These are phyloP conservation scores for Mythimna impura DNA, from an alignment of 2,888 invertebrate species.

Conservation along the genomic window DNA sequence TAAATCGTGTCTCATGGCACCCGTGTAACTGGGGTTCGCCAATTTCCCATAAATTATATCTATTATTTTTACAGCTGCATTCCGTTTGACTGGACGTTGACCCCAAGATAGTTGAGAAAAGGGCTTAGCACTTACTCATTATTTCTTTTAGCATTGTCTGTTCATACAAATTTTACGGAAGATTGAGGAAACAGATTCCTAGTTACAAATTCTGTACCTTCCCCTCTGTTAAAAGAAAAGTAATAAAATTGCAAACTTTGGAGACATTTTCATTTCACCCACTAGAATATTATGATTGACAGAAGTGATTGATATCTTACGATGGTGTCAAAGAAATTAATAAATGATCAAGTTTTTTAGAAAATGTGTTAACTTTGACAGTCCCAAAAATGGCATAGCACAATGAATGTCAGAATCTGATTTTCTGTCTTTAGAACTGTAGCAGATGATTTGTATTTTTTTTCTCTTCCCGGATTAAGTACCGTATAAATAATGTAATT, in stretches of 20 bases:
- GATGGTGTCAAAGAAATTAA: not conserved
- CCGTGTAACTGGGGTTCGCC: not conserved
- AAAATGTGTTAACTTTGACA: not conserved
- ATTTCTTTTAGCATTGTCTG: not conserved
- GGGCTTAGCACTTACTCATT: not conserved
- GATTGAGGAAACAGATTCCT: not conserved
- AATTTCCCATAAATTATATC: not conserved
- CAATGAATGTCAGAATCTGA: not conserved
- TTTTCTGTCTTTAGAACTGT: not conserved
- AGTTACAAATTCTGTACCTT: not conserved
- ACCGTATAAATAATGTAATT: too few relatives aligned
- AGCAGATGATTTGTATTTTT: too few relatives aligned
- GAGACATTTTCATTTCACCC: not conserved
- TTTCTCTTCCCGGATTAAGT: too few relatives aligned
- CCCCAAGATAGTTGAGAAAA: not conserved
- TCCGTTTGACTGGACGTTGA: not conserved
- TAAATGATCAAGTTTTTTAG: not conserved
- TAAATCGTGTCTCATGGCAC: conserved; percentile 23
- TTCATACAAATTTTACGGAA: not conserved
- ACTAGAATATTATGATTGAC: conserved; percentile 1
- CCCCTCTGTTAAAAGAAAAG: not conserved
- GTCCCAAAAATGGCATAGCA: not conserved
- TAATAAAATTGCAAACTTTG: not conserved
- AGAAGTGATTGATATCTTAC: not conserved
- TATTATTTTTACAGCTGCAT: not conserved